Evolutionary conservation across 1,140 invertebrate genomes (phyloP).

Genomic region (Ostrea edulis): DNA sequence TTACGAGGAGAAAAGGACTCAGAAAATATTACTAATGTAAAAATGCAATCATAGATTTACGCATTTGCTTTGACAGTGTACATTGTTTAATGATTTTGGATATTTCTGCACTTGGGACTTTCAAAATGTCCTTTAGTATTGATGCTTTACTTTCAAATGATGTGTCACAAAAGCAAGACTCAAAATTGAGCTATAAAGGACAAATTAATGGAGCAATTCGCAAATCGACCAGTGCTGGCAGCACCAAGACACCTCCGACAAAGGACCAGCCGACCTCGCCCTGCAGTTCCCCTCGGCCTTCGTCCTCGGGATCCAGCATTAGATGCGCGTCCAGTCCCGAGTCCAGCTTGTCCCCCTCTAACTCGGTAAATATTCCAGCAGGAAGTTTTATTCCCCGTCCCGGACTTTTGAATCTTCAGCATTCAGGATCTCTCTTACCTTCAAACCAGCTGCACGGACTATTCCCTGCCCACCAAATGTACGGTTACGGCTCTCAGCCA

Average conservation of each 20-base stretch:
- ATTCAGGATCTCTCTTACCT: slow-evolving; percentile 59
- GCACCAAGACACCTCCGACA: slow-evolving; percentile 33
- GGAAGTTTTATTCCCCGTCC: slow-evolving; percentile 70
- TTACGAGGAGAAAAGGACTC: background rate
- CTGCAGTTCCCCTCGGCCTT: slow-evolving; percentile 56
- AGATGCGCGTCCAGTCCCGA: slow-evolving; percentile 68
- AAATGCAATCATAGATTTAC: background rate
- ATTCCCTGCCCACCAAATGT: slow-evolving; percentile 64
- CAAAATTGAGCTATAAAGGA: slow-evolving; percentile 41
- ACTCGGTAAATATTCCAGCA: slow-evolving; percentile 56
- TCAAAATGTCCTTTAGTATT: slow-evolving; percentile 70
- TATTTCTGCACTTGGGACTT: background rate
- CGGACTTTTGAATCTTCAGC: slow-evolving; percentile 70
- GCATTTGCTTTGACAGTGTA: background rate
- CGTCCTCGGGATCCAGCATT: slow-evolving; percentile 67
- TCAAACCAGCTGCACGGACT: slow-evolving; percentile 59
- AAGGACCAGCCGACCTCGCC: slow-evolving; percentile 30
- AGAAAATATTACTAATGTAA: background rate
- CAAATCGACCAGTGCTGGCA: background rate
- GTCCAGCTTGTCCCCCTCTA: slow-evolving; percentile 64
- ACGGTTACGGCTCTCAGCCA: slow-evolving; percentile 59
- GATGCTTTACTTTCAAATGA: slow-evolving; percentile 72
- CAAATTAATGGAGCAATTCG: background rate
- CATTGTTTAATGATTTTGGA: slow-evolving; percentile 28
- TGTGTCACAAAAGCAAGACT: slow-evolving; percentile 42